Evolutionary conservation across 2,797 vertebrate species (phyloP).

Genomic region (Dermochelys coriacea): DNA sequence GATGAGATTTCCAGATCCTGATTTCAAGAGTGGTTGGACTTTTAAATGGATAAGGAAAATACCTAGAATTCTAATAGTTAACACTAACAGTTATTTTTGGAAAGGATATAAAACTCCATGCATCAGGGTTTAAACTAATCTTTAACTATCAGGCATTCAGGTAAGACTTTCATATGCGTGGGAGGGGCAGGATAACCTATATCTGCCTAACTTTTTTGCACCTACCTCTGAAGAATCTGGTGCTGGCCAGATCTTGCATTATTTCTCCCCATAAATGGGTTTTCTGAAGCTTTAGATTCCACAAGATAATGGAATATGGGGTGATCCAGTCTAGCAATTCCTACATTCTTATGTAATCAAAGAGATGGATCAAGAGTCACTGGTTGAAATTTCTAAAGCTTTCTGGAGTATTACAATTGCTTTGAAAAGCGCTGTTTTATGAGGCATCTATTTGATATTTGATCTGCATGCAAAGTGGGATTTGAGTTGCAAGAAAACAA

Average conservation of each 20-base stretch:
- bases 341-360: not conserved
- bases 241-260: not conserved
- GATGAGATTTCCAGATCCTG: not conserved
- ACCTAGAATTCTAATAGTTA: not conserved
- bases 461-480: not conserved
- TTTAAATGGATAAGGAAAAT: not conserved
- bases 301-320: not conserved
- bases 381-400: not conserved
- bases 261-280: not conserved
- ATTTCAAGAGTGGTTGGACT: not conserved
- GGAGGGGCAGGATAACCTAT: not conserved
- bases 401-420: not conserved
- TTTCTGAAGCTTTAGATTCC: not conserved
- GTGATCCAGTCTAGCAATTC: not conserved
- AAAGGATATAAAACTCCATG: not conserved
- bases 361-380: fast-evolving
- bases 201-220: not conserved
- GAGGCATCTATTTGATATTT: not conserved
- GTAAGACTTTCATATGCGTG: not conserved
- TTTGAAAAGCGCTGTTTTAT: not conserved
- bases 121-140: not conserved
- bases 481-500: not conserved
- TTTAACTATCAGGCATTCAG: not conserved
- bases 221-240: not conserved
- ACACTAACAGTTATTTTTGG: not conserved